Evolutionary conservation across 1,140 invertebrate species (phyloP), one percentile per base, ranked within the genome.

Genomic region (Drosophila orena): DNA sequence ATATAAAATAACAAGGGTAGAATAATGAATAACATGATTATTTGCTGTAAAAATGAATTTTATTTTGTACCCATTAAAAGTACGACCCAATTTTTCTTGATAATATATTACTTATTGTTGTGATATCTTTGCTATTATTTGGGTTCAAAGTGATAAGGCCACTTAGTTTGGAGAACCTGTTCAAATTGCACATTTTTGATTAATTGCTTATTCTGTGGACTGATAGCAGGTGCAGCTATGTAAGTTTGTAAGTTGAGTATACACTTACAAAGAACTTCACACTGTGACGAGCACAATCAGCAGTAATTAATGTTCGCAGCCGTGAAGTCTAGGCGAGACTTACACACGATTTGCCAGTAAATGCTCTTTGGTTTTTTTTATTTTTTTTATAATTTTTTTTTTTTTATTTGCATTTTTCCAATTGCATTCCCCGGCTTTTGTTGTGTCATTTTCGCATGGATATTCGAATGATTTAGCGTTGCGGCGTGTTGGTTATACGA

Each of bases 231-330:
- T 12, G 14, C 14, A 27, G 27, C 24, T 14, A 11, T n/a, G n/a
- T n/a, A n/a, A n/a, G n/a, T n/a, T n/a, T n/a, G n/a, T n/a, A n/a
- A n/a, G n/a, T n/a, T n/a, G n/a, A n/a, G n/a, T n/a, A n/a, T n/a
- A n/a, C n/a, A 40, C 37, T 11, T 17, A 17, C 47, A 8, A 49
- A 49, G n/a, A 30, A 50, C 47, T 35, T 55, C 22, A 37, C 42
- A 54, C 37, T 35, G 38, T 58, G 43, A 64, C 62, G 42, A 66
- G 47, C 54, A 69, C 77, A 73, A 84, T 64, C 81, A 69, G 58
- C 62, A 52, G 50, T 62, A 81, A 85, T 81, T 81, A 58, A 78
- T 68, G 62, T 86, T 70, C 47, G 62, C 69, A 88, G 74, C 62
- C 83, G 69, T 81, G 61, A 60, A 77, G 81, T 85, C 81, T 86